These are phyloP conservation scores for Tethya wilhelma DNA, from an alignment of 37 sponge, comb jelly and placozoan species.

Conservation along the genomic window DNA sequence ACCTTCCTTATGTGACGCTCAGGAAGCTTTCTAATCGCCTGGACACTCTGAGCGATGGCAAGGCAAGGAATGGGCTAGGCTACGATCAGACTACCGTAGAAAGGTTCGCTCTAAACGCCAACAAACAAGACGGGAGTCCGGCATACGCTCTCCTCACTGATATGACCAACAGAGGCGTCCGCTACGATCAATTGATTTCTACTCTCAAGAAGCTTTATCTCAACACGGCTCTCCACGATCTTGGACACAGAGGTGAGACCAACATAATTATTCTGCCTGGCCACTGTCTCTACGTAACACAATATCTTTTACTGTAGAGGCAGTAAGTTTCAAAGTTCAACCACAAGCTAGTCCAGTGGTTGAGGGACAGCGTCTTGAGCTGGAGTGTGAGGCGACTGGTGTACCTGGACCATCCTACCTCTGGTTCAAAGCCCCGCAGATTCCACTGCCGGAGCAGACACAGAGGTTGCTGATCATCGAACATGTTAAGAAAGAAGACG, in stretches of 20 bases:
- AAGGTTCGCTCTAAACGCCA: constrained; percentile 37
- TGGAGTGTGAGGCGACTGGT: constrained; percentile 74
- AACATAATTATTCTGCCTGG: too few species aligned
- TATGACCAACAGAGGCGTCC: constrained; percentile 66
- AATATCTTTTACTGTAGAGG: too few species aligned
- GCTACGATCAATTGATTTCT: constrained; percentile 49
- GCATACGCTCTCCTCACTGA: constrained; percentile 68
- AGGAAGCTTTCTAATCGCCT: constrained; percentile 42
- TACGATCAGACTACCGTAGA: constrained; percentile 52
- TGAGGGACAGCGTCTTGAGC: constrained; percentile 50
- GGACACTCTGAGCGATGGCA: constrained; percentile 35
- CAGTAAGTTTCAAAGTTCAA: constrained; percentile 55
- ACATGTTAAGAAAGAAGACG: constrained; percentile 24
- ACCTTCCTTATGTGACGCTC: constrained; percentile 40
- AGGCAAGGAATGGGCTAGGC: constrained; percentile 43
- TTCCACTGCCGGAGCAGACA: constrained; percentile 59
- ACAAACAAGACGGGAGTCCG: constrained; percentile 68
- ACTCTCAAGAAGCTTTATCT: constrained; percentile 64
- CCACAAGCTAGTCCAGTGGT: constrained; percentile 58
- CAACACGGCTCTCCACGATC: constrained; percentile 44
- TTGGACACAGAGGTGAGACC: constrained; percentile 75
- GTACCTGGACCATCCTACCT: constrained; percentile 73
- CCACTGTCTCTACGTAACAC: too few species aligned
- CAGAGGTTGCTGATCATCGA: constrained; percentile 34
- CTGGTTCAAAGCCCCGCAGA: constrained; percentile 72